Base-by-base conservation (phyloP, 2,888 invertebrate species). In the Phorcus lineatus region DNA sequence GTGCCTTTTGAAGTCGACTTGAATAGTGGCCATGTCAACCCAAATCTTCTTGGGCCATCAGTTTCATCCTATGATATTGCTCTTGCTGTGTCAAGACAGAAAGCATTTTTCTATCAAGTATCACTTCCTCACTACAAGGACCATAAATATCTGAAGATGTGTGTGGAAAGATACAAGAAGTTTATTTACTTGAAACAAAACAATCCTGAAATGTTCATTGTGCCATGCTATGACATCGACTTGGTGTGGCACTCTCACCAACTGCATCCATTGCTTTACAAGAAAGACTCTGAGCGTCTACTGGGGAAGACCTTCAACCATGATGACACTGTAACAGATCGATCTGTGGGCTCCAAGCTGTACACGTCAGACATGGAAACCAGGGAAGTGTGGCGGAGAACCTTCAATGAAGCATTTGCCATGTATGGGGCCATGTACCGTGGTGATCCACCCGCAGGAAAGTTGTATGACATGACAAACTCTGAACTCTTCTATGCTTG, bases 191-290 rank as follows among this genome's bases (percentile, higher is more conserved):
- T 94, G 78, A 94, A 94, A 86, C 90, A 92, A 80, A 91, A 91
- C 54, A 93, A 94, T 86, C 91, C 93, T 3, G 91, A 90, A 52
- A 90, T 92, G 80, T 94, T 94, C 85, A 87, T 94, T 52, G 94
- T 94, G 22, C 94, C 94, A 0, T 94, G 94, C 86, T 94, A 94
- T 83, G 94, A 94, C 86, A 94, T 93, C 83, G 94, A 94, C 85
- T 86, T 94, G 40, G 90, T 94, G 4, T 94, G 94, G 94, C 94
- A 94, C 85, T 89, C 94, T 0, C 94, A 94, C 88, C 94, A 94
- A 89, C 92, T 94, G 57, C 91, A 92, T 78, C 93, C 93, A n/a
- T 57, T 86, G 16, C 79, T 80, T 11, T 93, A 93, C 83, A 88
- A 88, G 80, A 84, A 89, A 57, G 93, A 93, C 80, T 92, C 91